phyloP scores from a whole-genome alignment of 2,113 vertebrate genomes.

The Pygoscelis adeliae region DNA sequence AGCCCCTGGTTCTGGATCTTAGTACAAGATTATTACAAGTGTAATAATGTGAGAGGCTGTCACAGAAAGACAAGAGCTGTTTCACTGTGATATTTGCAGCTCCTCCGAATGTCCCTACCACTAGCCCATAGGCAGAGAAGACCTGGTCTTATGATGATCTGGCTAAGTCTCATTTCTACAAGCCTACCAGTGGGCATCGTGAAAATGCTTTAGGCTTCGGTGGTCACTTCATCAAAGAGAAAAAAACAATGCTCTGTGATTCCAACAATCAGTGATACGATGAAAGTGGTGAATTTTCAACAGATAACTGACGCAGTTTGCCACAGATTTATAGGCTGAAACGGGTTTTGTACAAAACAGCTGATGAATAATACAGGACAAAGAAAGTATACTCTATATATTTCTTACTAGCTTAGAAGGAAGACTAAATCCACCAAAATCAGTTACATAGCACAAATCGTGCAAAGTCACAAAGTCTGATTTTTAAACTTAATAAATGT shows the following conservation, averaged over 20 bases:
- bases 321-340: background rate
- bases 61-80: background rate
- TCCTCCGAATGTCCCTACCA: background rate
- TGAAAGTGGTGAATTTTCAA: background rate
- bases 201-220: background rate
- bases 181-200: background rate
- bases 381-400: background rate
- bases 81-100: background rate
- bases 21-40: background rate
- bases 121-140: background rate
- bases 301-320: background rate
- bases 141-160: background rate
- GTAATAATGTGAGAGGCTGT: background rate
- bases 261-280: background rate
- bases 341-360: background rate
- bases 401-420: background rate
- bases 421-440: background rate
- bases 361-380: background rate
- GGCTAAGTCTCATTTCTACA: background rate
- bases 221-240: background rate
- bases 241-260: background rate
- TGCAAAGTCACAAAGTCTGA: background rate
- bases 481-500: background rate
- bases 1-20: background rate
- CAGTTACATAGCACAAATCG: background rate